Evolutionary conservation across 2,797 vertebrate genomes (phyloP).

Genomic region (Dryobates pubescens): DNA sequence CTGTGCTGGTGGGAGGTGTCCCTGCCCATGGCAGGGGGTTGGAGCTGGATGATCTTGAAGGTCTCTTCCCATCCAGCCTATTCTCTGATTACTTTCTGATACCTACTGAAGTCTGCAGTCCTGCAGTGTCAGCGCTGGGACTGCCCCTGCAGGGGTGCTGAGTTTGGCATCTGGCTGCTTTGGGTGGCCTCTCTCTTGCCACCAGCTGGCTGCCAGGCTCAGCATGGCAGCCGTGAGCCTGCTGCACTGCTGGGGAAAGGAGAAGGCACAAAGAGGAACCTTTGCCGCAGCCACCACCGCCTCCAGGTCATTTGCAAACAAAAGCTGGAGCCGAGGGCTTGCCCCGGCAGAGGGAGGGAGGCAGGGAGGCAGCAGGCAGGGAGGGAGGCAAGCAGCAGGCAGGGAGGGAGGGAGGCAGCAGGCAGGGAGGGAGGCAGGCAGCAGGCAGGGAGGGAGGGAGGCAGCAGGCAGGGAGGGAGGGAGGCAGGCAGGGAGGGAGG

Average conservation of each 20-base stretch:
- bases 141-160: fast-evolving
- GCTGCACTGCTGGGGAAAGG: neutral
- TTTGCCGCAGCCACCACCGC: neutral
- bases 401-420: too few species aligned
- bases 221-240: neutral
- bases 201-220: neutral
- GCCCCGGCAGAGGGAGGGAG: neutral
- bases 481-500: too few species aligned
- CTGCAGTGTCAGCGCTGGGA: neutral
- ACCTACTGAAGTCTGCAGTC: neutral
- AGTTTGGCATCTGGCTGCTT: fast-evolving
- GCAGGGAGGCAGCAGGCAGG: neutral
- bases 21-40: too few species aligned
- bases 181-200: neutral
- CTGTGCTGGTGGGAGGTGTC: too few species aligned
- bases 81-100: too few species aligned
- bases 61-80: too few species aligned
- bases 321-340: neutral
- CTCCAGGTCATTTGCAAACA: neutral
- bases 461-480: conserved; percentile 41
- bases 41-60: too few species aligned
- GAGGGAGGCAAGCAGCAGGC: neutral
- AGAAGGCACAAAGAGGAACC: neutral
- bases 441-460: neutral
- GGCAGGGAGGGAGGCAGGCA: too few species aligned